These are phyloP conservation scores for Steinernema scapterisci DNA, from an alignment of 2,888 invertebrate species.

Conservation along the genomic window DNA sequence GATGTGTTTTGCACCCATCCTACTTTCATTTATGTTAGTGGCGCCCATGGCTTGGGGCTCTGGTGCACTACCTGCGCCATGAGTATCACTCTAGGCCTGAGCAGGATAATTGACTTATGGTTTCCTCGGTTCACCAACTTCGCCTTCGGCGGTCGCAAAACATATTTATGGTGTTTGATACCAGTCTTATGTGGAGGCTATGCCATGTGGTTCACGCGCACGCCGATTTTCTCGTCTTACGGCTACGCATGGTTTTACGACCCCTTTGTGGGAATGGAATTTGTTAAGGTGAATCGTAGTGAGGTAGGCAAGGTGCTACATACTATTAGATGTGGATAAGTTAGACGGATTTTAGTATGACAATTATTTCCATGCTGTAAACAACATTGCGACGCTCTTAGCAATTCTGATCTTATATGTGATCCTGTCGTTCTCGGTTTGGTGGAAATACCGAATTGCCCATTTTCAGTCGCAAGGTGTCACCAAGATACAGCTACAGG, in stretches of 20 bases:
- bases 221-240: not conserved
- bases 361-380: not conserved
- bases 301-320: no score
- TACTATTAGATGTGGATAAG: no score
- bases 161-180: not conserved
- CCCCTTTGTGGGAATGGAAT: slow-evolving; percentile 1
- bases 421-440: not conserved
- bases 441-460: not conserved
- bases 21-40: slow-evolving; percentile 37
- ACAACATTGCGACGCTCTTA: not conserved
- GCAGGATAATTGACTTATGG: not conserved
- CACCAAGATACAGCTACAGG: not conserved
- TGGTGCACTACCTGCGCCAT: slow-evolving; percentile 23
- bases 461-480: not conserved
- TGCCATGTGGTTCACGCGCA: not conserved
- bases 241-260: slow-evolving; percentile 9
- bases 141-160: not conserved
- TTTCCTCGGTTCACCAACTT: not conserved
- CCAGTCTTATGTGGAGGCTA: not conserved
- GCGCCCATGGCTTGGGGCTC: slow-evolving; percentile 27
- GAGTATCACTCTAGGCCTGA: slow-evolving; percentile 1
- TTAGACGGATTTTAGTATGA: no score
- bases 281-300: not conserved
- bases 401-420: not conserved
- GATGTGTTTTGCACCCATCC: slow-evolving; percentile 38